Evolutionary conservation across 2,113 vertebrate genomes (phyloP).

Genomic region (Clarias macrocephalus): DNA sequence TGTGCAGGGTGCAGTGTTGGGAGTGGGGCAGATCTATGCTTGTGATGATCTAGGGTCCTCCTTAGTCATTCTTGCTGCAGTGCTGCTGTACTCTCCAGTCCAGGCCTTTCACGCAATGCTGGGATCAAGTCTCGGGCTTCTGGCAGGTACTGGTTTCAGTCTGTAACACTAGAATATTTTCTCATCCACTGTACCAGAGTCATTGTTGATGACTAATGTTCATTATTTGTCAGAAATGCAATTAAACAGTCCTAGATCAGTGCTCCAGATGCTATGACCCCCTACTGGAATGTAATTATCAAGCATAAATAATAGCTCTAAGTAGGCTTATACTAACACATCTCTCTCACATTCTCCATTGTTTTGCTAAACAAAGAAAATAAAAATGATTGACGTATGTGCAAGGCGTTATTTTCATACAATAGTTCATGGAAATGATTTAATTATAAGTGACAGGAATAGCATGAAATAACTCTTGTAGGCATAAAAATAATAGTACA

Average conservation of each 20-base stretch:
- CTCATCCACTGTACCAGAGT: neutral
- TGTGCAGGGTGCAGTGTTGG: constrained; percentile 66
- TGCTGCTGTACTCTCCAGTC: constrained; percentile 73
- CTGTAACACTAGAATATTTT: neutral
- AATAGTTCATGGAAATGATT: neutral
- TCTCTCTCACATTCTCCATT: neutral
- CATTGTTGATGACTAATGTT: neutral
- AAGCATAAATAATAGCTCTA: neutral
- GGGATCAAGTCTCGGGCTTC: constrained; percentile 66
- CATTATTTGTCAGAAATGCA: neutral
- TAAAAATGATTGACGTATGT: neutral
- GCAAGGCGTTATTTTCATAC: neutral
- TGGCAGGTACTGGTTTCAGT: constrained; percentile 62
- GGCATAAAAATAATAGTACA: neutral
- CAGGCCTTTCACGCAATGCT: constrained; percentile 66
- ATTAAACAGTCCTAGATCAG: neutral
- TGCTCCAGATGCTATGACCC: neutral
- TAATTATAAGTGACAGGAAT: neutral
- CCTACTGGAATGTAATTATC: neutral
- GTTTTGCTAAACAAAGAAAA: neutral
- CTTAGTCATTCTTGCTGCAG: constrained; percentile 67
- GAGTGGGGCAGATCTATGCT: constrained; percentile 74
- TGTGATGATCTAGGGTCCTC: constrained; percentile 66
- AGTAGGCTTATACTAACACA: neutral
- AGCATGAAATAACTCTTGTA: neutral